Percentiles rank a stretch among this genome's conserved stretches.
Conservation (phyloP, 2,888 invertebrate genomes). For the Leistus spinibarbis region DNA sequence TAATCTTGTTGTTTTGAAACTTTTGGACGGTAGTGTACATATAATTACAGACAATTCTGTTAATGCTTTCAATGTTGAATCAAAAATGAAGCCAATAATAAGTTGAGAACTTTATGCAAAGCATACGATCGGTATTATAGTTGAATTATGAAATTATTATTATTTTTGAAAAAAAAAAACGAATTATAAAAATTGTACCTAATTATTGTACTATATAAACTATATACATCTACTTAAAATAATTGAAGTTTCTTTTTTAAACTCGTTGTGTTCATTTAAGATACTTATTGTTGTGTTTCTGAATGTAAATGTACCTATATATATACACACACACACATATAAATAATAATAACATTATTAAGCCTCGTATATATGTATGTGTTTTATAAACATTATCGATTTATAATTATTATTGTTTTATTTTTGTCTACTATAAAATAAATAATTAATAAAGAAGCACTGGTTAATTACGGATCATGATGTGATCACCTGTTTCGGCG, state of each 20-base stretch:
- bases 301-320: slow-evolving; percentile 54
- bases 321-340: slow-evolving; percentile 49
- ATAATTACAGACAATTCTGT: not conserved
- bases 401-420: slow-evolving; percentile 56
- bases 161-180: slow-evolving; percentile 14
- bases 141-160: not conserved
- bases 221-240: slow-evolving; percentile 36
- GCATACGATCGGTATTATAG: slow-evolving; percentile 8
- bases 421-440: slow-evolving; percentile 58
- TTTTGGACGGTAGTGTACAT: too few species aligned
- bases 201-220: slow-evolving; percentile 42
- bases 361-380: slow-evolving; percentile 38
- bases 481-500: slow-evolving; percentile 1
- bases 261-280: slow-evolving; percentile 57
- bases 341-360: slow-evolving; percentile 49
- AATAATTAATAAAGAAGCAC: slow-evolving; percentile 52
- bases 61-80: not conserved
- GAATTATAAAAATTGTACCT: slow-evolving; percentile 45
- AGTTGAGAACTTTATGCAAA: slow-evolving; percentile 21
- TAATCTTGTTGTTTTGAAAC: too few species aligned
- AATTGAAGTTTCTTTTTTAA: slow-evolving; percentile 52
- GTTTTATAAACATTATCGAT: slow-evolving; percentile 42
- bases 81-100: not conserved
- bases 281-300: slow-evolving; percentile 59
- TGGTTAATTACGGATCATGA: slow-evolving; percentile 20